Evolutionary conservation across 2,113 vertebrate species (phyloP).

Genomic region (Psammodynastes pulverulentus): DNA sequence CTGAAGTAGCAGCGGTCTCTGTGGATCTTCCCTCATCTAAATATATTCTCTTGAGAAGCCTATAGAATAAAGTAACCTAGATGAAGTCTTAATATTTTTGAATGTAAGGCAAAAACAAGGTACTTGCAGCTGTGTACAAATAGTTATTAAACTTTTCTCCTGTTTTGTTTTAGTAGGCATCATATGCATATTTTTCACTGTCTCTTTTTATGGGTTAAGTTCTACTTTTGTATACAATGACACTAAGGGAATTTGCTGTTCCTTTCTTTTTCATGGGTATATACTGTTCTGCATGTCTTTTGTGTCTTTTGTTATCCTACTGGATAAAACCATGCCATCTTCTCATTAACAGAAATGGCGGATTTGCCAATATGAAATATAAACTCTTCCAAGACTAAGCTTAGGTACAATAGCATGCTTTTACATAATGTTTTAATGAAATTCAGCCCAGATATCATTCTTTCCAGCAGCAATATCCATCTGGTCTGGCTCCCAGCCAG

Average conservation of each 20-base stretch:
- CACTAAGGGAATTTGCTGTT: neutral
- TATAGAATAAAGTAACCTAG: neutral
- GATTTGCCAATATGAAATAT: slow-evolving; percentile 9
- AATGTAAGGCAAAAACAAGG: neutral
- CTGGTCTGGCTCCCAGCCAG: slow-evolving; percentile 9
- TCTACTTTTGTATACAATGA: slow-evolving; percentile 20
- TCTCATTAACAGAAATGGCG: neutral
- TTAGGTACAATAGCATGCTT: slow-evolving; percentile 8
- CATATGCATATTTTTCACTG: slow-evolving; percentile 29
- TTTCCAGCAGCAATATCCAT: slow-evolving; percentile 24
- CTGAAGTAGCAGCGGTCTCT: no score
- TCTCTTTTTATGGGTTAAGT: neutral
- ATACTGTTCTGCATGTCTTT: neutral
- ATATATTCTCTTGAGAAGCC: neutral
- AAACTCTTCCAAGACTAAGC: neutral
- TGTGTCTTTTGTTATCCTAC: neutral
- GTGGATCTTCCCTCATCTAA: neutral
- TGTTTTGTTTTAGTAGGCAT: neutral
- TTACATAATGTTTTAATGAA: slow-evolving; percentile 18
- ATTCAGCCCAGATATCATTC: slow-evolving; percentile 21
- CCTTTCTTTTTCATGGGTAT: neutral
- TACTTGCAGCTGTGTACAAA: neutral
- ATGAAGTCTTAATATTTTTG: neutral
- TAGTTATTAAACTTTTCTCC: slow-evolving; percentile 11
- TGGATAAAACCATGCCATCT: neutral